Percentiles rank a stretch among this genome's conserved stretches.
phyloP scores from a whole-genome alignment of 2,113 vertebrate genomes.

The Alethe castanea region DNA sequence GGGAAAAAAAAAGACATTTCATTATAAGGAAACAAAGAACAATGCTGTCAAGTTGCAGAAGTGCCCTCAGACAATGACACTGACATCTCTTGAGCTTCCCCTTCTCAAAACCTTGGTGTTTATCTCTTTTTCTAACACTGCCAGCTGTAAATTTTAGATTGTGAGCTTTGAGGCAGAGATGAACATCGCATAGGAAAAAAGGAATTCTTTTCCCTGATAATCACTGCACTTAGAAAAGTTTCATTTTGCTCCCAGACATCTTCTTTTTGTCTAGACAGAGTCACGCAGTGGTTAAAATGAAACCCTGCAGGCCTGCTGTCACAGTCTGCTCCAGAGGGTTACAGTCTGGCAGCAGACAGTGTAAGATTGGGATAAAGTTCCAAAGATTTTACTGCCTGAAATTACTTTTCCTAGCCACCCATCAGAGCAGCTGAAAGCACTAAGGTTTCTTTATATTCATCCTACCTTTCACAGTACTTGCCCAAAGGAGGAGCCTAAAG shows the following conservation, averaged over 20 bases:
- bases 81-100: not conserved
- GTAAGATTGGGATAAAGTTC: not conserved
- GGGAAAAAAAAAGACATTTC: not conserved
- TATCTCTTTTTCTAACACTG: not conserved
- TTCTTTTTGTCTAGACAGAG: not conserved
- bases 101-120: not conserved
- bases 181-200: accelerated
- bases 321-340: not conserved
- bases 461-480: not conserved
- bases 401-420: not conserved
- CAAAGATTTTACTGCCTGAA: not conserved
- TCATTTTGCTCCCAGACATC: not conserved
- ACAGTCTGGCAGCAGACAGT: not conserved
- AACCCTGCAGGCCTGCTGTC: not conserved
- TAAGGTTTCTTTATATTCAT: not conserved
- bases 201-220: not conserved
- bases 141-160: accelerated
- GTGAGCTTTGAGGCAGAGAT: not conserved
- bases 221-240: not conserved
- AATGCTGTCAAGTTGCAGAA: not conserved
- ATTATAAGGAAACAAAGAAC: not conserved
- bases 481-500: not conserved
- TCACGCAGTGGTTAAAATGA: accelerated
- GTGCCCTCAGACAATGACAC: not conserved
- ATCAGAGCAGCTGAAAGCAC: not conserved